Percentiles rank a stretch among this genome's conserved stretches.
Evolutionary conservation across 2,113 vertebrate genomes (phyloP).

Genomic region (Dasyornis broadbenti): DNA sequence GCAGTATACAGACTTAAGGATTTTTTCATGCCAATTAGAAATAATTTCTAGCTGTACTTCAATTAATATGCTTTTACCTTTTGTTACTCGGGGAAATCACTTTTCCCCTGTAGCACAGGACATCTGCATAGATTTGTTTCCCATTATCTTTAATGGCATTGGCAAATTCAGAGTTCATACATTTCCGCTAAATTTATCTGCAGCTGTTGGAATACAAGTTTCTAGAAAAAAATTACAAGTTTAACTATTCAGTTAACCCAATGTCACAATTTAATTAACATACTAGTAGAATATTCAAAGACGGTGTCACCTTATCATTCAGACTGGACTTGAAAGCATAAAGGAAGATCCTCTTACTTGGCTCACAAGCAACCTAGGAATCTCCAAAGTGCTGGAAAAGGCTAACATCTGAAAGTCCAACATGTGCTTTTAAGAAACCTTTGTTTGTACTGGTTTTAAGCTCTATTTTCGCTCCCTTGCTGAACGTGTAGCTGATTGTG

Average conservation of each 20-base stretch:
- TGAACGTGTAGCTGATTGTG: background rate
- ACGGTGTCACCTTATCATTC: background rate
- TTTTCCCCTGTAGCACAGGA: slow-evolving; percentile 1
- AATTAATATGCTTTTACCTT: slow-evolving; percentile 68
- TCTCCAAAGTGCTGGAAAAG: background rate
- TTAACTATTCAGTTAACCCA: background rate
- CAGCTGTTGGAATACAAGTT: background rate
- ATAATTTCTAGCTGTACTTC: slow-evolving; percentile 58
- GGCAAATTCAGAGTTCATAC: slow-evolving; percentile 57
- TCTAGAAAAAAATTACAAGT: background rate
- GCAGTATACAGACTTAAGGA: slow-evolving; percentile 46
- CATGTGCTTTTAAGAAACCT: background rate
- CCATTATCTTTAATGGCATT: slow-evolving; percentile 41
- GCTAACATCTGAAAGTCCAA: background rate
- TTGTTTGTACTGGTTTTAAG: background rate
- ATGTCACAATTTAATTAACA: slow-evolving; percentile 13
- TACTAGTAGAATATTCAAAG: background rate
- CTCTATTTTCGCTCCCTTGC: background rate
- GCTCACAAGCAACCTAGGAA: background rate
- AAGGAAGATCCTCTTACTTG: background rate
- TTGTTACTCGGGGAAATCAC: slow-evolving; percentile 58
- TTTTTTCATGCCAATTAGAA: slow-evolving; percentile 65
- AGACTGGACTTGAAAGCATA: background rate
- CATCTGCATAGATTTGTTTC: slow-evolving; percentile 39
- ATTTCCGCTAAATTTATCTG: background rate